Conservation (phyloP, 1,140 invertebrate genomes). For the Diachasmimorpha longicaudata region DNA sequence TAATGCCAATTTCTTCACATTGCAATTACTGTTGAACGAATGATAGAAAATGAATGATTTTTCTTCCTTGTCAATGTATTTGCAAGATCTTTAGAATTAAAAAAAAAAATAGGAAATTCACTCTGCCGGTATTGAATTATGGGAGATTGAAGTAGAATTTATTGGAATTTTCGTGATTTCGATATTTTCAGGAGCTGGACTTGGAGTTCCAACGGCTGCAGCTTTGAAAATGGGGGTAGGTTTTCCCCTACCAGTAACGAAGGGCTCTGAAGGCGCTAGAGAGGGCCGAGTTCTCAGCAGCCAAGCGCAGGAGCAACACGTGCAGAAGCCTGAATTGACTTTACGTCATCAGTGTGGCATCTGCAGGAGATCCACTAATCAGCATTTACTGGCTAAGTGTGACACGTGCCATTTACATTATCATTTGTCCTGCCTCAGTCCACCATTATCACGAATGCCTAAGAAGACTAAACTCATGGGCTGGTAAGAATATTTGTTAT, state of each 20-base stretch:
- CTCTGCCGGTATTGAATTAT: no score
- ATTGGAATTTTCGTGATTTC: background rate
- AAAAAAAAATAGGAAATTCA: background rate
- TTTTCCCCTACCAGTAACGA: constrained; percentile 71
- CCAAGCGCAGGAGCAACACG: constrained; percentile 64
- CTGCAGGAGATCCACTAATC: constrained; percentile 81
- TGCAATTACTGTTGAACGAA: no score
- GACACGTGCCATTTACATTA: constrained; percentile 93
- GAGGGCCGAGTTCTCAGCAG: constrained; percentile 66
- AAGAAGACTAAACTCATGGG: constrained; percentile 92
- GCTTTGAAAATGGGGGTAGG: constrained; percentile 83
- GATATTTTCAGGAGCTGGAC: constrained; percentile 41
- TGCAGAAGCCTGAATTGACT: constrained; percentile 56
- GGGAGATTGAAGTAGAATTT: no score
- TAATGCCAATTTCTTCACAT: constrained; percentile 21
- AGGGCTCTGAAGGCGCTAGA: constrained; percentile 62
- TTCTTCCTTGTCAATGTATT: no score
- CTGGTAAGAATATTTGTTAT: constrained; percentile 68
- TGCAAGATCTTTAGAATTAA: no score
- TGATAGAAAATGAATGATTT: no score
- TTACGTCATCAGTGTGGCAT: constrained; percentile 76
- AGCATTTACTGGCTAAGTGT: constrained; percentile 90
- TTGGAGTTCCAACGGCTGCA: constrained; percentile 75
- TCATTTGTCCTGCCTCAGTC: constrained; percentile 91
- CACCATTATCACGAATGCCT: constrained; percentile 89